These are phyloP conservation scores for Anorthoa munda DNA, from an alignment of 2,888 invertebrate species.

Conservation along the genomic window DNA sequence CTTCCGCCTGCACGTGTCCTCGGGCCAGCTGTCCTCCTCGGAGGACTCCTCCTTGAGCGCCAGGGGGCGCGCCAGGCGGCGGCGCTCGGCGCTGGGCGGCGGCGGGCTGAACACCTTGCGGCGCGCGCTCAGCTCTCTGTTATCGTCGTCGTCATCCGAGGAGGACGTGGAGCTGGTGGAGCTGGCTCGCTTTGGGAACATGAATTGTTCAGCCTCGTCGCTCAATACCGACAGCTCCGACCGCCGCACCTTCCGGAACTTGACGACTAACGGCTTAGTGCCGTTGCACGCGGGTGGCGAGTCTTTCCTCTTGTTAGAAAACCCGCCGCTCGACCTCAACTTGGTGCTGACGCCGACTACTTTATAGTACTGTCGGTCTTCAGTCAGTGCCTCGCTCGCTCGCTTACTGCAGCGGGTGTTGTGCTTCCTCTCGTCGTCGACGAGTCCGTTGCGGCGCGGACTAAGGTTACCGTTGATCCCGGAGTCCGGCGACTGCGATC, in stretches of 20 bases:
- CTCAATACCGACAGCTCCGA: constrained; percentile 94
- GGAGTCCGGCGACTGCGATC: constrained; percentile 81
- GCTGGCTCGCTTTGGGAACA: constrained; percentile 94
- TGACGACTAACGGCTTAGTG: constrained; percentile 92
- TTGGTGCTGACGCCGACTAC: constrained; percentile 94
- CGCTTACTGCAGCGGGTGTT: constrained; percentile 83
- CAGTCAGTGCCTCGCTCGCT: constrained; percentile 69
- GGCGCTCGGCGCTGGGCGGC: constrained; percentile 78
- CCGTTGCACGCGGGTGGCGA: constrained; percentile 90
- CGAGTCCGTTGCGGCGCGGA: constrained; percentile 79
- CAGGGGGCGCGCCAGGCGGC: constrained; percentile 82
- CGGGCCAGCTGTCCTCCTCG: constrained; percentile 87
- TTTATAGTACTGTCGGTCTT: constrained; percentile 92
- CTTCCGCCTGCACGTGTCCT: constrained; percentile 79
- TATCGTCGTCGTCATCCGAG: constrained; percentile 92
- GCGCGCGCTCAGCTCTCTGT: constrained; percentile 82
- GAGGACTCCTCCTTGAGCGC: constrained; percentile 88
- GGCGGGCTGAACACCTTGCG: constrained; percentile 79
- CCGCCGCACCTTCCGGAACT: constrained; percentile 94
- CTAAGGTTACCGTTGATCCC: constrained; percentile 77
- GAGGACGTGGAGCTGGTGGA: constrained; percentile 87
- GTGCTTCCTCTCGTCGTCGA: constrained; percentile 81
- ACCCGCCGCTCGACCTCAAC: constrained; percentile 91
- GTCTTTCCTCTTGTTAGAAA: constrained; percentile 79
- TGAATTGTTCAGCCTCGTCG: constrained; percentile 96